Conservation (phyloP, 1,140 invertebrate species). For the Sinella curviseta region DNA sequence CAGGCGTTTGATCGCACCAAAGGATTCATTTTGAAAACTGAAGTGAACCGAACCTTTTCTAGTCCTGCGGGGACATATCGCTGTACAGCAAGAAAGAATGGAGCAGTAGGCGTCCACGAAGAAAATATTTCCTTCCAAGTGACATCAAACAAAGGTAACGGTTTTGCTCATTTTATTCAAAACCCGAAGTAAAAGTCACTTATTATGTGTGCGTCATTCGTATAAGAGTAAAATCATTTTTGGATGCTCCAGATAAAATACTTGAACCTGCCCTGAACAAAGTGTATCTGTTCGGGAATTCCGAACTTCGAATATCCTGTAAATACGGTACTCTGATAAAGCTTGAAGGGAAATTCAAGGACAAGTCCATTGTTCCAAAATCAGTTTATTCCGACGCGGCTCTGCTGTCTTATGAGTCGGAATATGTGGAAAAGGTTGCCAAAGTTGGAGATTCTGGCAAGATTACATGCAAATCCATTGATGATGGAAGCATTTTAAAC, state of each 20-base stretch:
- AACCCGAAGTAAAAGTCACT: neutral
- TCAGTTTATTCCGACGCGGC: neutral
- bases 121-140: neutral
- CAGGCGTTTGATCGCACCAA: neutral
- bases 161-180: neutral
- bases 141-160: neutral
- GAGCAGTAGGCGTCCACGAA: too few species aligned
- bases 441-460: slow-evolving; percentile 1
- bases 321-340: neutral
- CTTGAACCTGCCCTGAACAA: neutral
- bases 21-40: neutral
- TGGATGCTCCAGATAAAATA: neutral
- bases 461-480: neutral
- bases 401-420: neutral
- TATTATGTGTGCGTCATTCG: neutral
- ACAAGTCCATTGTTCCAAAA: neutral
- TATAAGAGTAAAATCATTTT: neutral
- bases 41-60: neutral
- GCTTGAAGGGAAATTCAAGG: neutral
- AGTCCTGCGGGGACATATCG: too few species aligned
- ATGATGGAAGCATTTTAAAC: neutral
- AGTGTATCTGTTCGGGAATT: neutral
- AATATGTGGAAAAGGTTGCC: neutral
- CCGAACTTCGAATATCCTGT: neutral
- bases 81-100: too few species aligned